Evolutionary conservation across 1,140 invertebrate species (phyloP), one percentile per base, ranked within the genome.

Genomic region (Drosophila bipectinata): DNA sequence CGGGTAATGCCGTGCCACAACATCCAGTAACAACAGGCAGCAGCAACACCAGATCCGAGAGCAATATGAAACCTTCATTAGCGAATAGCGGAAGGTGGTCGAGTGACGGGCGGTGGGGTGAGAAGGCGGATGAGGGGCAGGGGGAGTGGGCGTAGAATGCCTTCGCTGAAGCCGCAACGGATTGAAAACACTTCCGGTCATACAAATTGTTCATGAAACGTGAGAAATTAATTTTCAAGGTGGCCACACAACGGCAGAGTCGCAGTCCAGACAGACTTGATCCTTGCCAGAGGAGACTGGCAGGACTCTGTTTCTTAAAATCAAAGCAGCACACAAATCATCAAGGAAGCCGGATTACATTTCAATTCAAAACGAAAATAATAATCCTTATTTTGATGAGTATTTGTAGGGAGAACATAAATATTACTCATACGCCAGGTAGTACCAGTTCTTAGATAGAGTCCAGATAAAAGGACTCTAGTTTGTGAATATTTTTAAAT

Each of bases 171-270:
- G 15, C 44, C 52, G 24, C 49, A 55, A 21, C 77, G 73, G 66
- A 81, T 79, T 83, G 64, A 79, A 83, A 74, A 67, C 72, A 62
- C 76, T 83, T 83, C 80, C 80, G 80, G 79, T 48, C 76, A 79
- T 79, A 83, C 79, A 83, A 83, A 83, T 83, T 83, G 80, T 76
- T 72, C 57, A 61, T 76, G 79, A 82, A 83, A 83, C 80, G 80
- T 83, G 80, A 83, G 79, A 83, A 83, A 83, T 79, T 83, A 72
- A 79, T 83, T 79, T 83, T 64, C 55, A 66, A 83, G 79, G 68
- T 83, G 75, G 59, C 44, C 47, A 15, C 39, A 14, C 58, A 59
- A 15, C 66, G 44, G 18, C 52, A 63, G 21, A 18, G 26, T 15
- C 30, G 21, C 4, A 45, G 39, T 34, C 32, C 14, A 26, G 49